Evolutionary conservation across 30 jellyfish, hydroid and myxozoan genomes (phyloP).

Genomic region (Chironex yamaguchii): DNA sequence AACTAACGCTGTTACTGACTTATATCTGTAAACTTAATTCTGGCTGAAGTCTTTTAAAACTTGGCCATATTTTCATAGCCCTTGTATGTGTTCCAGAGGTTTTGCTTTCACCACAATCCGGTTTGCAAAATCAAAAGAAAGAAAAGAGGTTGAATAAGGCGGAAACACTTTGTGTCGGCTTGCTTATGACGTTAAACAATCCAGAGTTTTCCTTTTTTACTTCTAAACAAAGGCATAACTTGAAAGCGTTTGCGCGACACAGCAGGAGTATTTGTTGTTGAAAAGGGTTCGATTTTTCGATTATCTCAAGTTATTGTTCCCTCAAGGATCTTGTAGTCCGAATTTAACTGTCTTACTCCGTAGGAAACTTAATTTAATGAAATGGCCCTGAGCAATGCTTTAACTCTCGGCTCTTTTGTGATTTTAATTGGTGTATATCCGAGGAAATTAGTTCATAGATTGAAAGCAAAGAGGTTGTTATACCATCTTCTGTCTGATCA

Average conservation of each 20-base stretch:
- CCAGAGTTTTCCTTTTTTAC: background rate
- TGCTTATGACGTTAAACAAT: background rate
- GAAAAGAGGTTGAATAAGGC: background rate
- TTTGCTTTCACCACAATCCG: background rate
- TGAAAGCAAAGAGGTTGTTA: conserved; percentile 2
- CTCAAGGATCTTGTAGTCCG: background rate
- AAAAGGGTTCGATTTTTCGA: background rate
- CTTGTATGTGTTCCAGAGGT: background rate
- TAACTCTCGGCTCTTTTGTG: conserved; percentile 86
- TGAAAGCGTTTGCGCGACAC: background rate
- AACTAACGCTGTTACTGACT: too few relatives aligned
- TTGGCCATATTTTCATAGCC: too few relatives aligned
- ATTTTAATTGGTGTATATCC: conserved; percentile 81
- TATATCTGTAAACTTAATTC: too few relatives aligned
- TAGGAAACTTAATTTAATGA: conserved; percentile 81
- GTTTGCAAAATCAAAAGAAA: background rate
- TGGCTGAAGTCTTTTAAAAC: too few relatives aligned
- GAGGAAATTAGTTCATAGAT: conserved; percentile 72
- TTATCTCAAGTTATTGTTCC: background rate
- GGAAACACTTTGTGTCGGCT: background rate
- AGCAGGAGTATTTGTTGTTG: background rate
- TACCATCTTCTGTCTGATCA: background rate
- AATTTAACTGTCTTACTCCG: conserved; percentile 80
- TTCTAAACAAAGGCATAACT: background rate
- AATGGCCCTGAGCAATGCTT: conserved; percentile 73